Evolutionary conservation across 64 coral and sea anemone species (phyloP).

Genomic region (Dendrophyllia cribrosa): DNA sequence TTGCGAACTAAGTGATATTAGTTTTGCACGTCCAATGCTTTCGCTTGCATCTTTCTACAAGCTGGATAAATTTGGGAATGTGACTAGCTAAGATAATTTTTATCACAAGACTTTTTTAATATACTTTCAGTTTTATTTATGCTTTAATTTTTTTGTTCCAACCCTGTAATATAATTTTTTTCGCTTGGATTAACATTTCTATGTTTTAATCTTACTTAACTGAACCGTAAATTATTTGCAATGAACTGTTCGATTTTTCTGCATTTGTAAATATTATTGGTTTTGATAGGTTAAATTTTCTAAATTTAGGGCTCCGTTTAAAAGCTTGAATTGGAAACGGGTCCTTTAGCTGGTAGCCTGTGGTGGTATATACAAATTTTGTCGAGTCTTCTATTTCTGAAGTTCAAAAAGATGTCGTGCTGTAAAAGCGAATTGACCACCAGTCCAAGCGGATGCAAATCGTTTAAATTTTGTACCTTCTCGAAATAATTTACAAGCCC

Average conservation of each 20-base stretch:
- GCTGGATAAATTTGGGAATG: background rate
- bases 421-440: background rate
- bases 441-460: background rate
- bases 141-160: background rate
- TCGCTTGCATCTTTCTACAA: background rate
- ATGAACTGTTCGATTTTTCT: background rate
- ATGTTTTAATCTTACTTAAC: background rate
- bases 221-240: background rate
- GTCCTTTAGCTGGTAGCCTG: background rate
- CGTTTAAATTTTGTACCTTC: background rate
- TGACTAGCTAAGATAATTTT: background rate
- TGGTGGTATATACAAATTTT: slow-evolving; percentile 37
- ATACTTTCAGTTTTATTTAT: background rate
- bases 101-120: background rate
- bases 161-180: background rate
- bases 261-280: background rate
- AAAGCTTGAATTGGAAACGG: background rate
- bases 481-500: background rate
- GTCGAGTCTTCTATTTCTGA: background rate
- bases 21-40: background rate
- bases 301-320: slow-evolving; percentile 1
- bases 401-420: background rate
- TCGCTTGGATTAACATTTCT: background rate
- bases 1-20: background rate
- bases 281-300: background rate